Base-by-base conservation (phyloP, 1,140 invertebrate species). In the Caenorhabditis tropicalis region DNA sequence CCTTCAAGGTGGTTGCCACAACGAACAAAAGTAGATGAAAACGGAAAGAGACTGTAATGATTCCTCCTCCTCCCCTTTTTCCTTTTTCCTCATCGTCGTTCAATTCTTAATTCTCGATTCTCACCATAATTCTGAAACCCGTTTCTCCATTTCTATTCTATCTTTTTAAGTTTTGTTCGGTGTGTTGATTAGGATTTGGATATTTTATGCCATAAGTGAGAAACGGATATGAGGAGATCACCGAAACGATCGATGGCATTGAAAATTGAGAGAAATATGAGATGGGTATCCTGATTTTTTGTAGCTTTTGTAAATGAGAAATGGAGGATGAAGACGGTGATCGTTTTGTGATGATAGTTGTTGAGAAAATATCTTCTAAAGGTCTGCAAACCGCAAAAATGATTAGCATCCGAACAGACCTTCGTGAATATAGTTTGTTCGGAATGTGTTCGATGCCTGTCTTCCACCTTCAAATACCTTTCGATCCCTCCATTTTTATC, bases 11-110 rank as follows among this genome's bases (percentile, higher is more conserved):
- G n/a, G 21, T 74, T 43, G 33, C 7, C 6, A 16, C 36, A 3
- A 74, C 36, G 65, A 74, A 39, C 36, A 74, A 74, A 74, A 74
- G 65, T 74, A 74, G 65, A 24, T 43, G 65, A 74, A 24, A 36
- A n/a, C 24, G 2, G 31, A n/a, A 51, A 6, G 53, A 10, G 65
- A 29, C 36, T 74, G 65, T 74, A 74, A 74, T 74, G 65, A 74
- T 74, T 74, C 31, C 19, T 9, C 31, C 12, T 29, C 53, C 58
- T 3, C 7, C 29, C 65, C 65, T 27, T n/a, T n/a, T 12, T 9
- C 36, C n/a, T 74, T 31, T 46, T 74, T 21, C 19, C 12, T 33
- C 31, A 16, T 33, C 31, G 29, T 74, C 60, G 65, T 74, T 74
- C 65, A 36, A 74, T 74, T 74, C 53, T 56, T 56, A 56, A 56